phyloP scores from a whole-genome alignment of 2,888 invertebrate genomes.

The Diaprepes abbreviatus region DNA sequence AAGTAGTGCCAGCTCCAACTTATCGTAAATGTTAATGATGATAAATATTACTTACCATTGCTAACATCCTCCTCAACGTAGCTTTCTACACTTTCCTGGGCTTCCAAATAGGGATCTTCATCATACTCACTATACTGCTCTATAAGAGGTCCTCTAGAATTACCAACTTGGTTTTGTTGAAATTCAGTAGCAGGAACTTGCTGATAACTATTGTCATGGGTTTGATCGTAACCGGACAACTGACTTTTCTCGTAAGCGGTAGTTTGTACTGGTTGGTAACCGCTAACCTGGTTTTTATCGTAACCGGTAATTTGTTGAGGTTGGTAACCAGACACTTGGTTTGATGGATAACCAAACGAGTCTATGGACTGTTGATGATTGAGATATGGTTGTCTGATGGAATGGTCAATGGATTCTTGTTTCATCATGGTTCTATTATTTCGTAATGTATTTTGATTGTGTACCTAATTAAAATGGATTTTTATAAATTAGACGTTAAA shows the following conservation, averaged over 20 bases:
- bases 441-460: slow-evolving; percentile 51
- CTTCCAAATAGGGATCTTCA: slow-evolving; percentile 53
- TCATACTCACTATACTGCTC: slow-evolving; percentile 52
- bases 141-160: slow-evolving; percentile 38
- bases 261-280: neutral
- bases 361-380: slow-evolving; percentile 51
- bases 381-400: slow-evolving; percentile 23
- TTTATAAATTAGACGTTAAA: no score
- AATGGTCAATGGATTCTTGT: slow-evolving; percentile 66
- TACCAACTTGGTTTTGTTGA: slow-evolving; percentile 16
- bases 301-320: neutral
- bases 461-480: no score
- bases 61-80: slow-evolving; percentile 66
- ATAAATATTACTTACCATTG: slow-evolving; percentile 48
- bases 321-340: slow-evolving; percentile 29
- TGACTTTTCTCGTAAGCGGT: slow-evolving; percentile 26
- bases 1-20: no score
- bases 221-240: neutral
- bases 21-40: no score
- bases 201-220: slow-evolving; percentile 28
- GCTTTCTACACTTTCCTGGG: slow-evolving; percentile 69
- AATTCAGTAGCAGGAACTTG: slow-evolving; percentile 14
- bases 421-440: slow-evolving; percentile 66
- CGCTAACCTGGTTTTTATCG: slow-evolving; percentile 32
- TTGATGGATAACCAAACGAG: slow-evolving; percentile 43